phyloP scores from a whole-genome alignment of 2,113 vertebrate species.

The Gnathonemus echidnorhynchus region DNA sequence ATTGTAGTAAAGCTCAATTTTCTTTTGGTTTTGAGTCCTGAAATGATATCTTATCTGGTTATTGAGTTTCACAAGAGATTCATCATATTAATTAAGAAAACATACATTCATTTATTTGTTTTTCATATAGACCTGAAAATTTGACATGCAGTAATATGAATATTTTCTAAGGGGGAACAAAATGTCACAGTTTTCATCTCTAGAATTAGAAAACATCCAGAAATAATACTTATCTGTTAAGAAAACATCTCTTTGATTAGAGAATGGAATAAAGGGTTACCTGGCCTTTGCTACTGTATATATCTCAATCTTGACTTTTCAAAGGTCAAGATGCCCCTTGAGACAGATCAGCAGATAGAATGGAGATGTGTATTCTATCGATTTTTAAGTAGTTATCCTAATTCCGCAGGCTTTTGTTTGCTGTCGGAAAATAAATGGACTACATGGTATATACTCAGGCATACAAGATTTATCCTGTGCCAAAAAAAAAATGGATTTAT shows the following conservation, averaged over 20 bases:
- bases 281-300: not conserved
- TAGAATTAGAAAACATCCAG: not conserved
- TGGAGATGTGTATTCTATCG: not conserved
- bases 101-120: not conserved
- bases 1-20: not conserved
- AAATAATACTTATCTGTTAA: not conserved
- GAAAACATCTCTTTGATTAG: not conserved
- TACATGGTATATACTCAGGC: not conserved
- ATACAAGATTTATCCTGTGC: not conserved
- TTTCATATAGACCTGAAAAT: not conserved
- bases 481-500: not conserved
- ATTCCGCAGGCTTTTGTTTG: not conserved
- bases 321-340: not conserved
- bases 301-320: not conserved
- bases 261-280: not conserved
- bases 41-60: not conserved
- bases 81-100: not conserved
- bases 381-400: not conserved
- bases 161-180: not conserved
- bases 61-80: not conserved
- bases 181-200: not conserved
- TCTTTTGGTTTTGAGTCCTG: not conserved
- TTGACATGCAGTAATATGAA: not conserved
- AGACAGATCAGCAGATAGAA: constrained; percentile 1
- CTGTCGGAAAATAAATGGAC: not conserved